Conservation (phyloP, 2,797 vertebrate species). For the Leptodactylus fallax region DNA sequence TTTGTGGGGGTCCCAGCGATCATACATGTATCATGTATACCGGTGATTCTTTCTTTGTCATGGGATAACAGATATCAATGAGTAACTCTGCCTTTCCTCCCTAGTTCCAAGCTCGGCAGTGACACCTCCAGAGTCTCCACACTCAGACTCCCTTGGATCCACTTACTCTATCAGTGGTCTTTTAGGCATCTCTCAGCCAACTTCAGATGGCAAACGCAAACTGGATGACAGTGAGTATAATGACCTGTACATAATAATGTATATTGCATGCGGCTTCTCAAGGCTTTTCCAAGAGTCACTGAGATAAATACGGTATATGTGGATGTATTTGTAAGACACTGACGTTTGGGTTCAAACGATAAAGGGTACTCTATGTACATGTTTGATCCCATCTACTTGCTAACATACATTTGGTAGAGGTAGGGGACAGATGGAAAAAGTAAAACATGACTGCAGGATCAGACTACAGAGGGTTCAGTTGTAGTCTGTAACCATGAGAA, state of each 20-base stretch:
- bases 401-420: not conserved
- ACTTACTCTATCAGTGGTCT: constrained; percentile 92
- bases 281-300: not conserved
- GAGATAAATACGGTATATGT: not conserved
- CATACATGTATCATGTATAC: no score
- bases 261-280: not conserved
- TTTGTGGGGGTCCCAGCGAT: no score
- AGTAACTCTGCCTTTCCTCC: not conserved
- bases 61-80: not conserved
- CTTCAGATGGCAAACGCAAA: constrained; percentile 84
- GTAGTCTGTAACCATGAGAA: not conserved
- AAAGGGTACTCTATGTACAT: not conserved
- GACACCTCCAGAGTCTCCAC: constrained; percentile 89
- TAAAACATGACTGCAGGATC: not conserved
- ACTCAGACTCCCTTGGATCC: constrained; percentile 88
- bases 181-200: constrained; percentile 85
- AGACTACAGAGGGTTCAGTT: not conserved
- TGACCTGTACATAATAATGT: not conserved
- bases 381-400: no score
- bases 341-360: not conserved
- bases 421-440: not conserved
- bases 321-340: not conserved
- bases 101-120: constrained; percentile 89
- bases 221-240: constrained; percentile 88
- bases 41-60: no score